Evolutionary conservation across 2,797 vertebrate genomes (phyloP).

Genomic region (Numenius phaeopus): DNA sequence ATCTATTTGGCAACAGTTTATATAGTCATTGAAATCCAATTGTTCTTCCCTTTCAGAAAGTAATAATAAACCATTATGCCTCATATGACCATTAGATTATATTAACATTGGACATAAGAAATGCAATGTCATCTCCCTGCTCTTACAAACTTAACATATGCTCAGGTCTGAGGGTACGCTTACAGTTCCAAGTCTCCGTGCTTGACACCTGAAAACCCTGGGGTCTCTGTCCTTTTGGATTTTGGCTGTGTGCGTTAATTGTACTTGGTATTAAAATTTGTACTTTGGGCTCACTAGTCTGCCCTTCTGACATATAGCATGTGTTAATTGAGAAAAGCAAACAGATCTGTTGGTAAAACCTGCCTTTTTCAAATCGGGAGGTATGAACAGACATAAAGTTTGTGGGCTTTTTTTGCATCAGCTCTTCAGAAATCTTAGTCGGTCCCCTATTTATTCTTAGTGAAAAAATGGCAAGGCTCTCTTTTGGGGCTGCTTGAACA

Average conservation of each 20-base stretch:
- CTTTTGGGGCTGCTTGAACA: background rate
- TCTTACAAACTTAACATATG: background rate
- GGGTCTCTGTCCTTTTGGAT: background rate
- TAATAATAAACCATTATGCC: background rate
- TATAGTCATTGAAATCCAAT: background rate
- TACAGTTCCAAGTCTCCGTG: background rate
- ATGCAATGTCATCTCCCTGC: background rate
- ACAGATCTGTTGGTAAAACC: background rate
- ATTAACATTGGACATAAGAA: background rate
- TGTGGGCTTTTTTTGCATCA: background rate
- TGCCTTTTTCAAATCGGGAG: background rate
- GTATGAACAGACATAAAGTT: background rate
- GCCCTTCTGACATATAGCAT: background rate
- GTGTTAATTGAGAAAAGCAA: background rate
- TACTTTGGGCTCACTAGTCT: background rate
- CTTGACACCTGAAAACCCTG: background rate
- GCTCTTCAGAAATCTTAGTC: background rate
- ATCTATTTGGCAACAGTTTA: background rate
- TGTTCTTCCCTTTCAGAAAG: background rate
- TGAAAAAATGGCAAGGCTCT: background rate
- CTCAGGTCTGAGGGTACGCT: background rate
- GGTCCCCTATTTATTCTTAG: background rate
- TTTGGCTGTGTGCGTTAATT: background rate
- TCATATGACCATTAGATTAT: background rate
- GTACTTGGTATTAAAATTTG: background rate